Evolutionary conservation across 2,888 invertebrate species (phyloP).

Genomic region (Hermodice carunculata): DNA sequence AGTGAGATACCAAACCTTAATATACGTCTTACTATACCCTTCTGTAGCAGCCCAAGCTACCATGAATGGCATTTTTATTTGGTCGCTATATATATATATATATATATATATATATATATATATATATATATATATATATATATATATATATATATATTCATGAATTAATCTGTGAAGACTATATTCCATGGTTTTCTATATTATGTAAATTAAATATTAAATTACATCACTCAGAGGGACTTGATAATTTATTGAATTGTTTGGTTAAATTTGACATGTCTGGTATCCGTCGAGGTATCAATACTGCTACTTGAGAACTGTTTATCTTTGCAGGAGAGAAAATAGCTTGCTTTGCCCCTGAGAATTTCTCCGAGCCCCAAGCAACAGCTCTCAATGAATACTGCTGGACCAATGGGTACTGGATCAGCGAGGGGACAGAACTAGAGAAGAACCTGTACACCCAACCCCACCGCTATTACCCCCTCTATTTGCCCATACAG

Average conservation of each 20-base stretch:
- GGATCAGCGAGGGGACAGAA: constrained; percentile 9
- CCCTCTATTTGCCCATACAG: constrained; percentile 28
- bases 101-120: too few species aligned
- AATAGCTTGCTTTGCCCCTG: constrained; percentile 29
- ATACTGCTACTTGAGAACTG: not conserved
- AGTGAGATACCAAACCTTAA: too few species aligned
- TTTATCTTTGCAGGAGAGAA: constrained; percentile 23
- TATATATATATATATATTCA: too few species aligned
- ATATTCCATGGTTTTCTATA: not conserved
- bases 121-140: too few species aligned
- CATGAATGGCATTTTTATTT: too few species aligned
- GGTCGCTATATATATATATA: too few species aligned
- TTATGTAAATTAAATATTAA: not conserved
- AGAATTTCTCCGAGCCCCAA: constrained; percentile 26
- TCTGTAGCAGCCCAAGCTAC: too few species aligned
- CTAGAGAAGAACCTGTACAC: constrained; percentile 18
- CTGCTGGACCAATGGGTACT: constrained; percentile 28
- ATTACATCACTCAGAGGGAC: too few species aligned
- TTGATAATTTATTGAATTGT: not conserved
- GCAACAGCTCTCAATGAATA: constrained; percentile 21
- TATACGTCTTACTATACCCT: too few species aligned
- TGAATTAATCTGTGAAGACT: not conserved
- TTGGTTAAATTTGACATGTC: not conserved
- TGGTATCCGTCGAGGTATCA: not conserved
- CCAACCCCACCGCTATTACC: constrained; percentile 31